Percentiles rank a stretch among this genome's conserved stretches.
phyloP scores from a whole-genome alignment of 37 sponge, comb jelly and placozoan species.

The Chondrosia reniformis region DNA sequence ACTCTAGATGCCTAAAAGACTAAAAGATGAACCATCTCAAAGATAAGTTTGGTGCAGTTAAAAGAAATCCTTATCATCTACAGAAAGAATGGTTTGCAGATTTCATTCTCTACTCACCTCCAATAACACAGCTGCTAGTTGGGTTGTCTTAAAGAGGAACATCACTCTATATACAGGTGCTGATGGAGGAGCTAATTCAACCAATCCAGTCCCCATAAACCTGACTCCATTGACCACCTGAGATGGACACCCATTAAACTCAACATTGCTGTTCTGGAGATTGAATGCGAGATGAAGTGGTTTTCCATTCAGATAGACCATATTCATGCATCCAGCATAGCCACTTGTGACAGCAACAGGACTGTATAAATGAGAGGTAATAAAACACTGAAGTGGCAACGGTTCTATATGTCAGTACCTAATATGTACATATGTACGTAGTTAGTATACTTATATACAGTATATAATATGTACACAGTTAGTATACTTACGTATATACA shows the following conservation, averaged over 20 bases:
- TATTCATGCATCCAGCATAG: constrained; percentile 42
- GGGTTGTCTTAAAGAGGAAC: constrained; percentile 37
- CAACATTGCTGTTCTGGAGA: neutral
- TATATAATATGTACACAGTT: neutral
- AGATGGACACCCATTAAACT: constrained; percentile 32
- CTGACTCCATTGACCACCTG: constrained; percentile 45
- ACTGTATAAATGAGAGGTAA: neutral
- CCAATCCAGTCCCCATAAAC: constrained; percentile 55
- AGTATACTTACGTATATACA: neutral
- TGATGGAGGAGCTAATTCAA: neutral
- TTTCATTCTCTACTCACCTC: too few relatives aligned
- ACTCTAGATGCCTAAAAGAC: too few relatives aligned
- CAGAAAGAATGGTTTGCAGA: too few relatives aligned
- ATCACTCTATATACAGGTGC: neutral
- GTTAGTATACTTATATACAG: neutral
- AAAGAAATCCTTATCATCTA: too few relatives aligned
- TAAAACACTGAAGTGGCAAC: neutral
- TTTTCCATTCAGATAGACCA: constrained; percentile 9
- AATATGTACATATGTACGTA: neutral
- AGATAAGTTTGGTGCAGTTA: too few relatives aligned
- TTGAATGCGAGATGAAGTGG: neutral
- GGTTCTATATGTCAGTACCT: neutral
- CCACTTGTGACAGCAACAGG: neutral
- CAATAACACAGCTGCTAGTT: constrained; percentile 36
- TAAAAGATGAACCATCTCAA: too few relatives aligned